Base-by-base conservation (phyloP, 2,797 vertebrate species). In the Sebastiscus albofasciatus region DNA sequence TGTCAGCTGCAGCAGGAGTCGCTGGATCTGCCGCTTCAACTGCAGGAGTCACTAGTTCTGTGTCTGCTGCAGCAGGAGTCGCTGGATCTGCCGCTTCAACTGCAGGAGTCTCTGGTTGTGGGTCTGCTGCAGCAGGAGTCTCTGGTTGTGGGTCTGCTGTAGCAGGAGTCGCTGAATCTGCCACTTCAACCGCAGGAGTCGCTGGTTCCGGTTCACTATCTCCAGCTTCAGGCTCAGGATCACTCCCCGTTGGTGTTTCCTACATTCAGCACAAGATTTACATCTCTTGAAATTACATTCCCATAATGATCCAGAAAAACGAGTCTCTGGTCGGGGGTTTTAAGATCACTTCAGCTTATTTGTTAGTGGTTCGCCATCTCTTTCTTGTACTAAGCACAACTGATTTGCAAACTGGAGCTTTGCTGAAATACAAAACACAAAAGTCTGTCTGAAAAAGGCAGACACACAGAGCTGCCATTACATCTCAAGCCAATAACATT, bases 261-360 rank as follows among this genome's bases (percentile, higher is more conserved):
- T 91, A 86, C 27, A 69, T 78, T 68, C 2, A 54, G 27, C 4
- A 82, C 5, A 64, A 74, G 16, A 62, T 36, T 55, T 55, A 33
- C 0, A 73, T 61, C 8, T 55, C 18, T 27, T 76, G 1, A 49
- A 65, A 77, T 34, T 2, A 46, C 1, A 3, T 66, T 56, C 6
- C 24, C 3, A 46, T 65, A 46, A 42, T 66, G 39, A 39, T 54
- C n/a, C 3, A 24, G 27, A 55, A 26, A 68, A 55, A 42, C 2
- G 0, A 34, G 36, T 31, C 5, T 58, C 14, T 64, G 20, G 4
- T 18, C 20, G 6, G 4, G 2, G 18, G 34, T 27, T 34, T 75
- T 26, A 54, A 24, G 54, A 20, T 71, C n/a, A 65, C 33, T 34
- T 67, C 16, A 27, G 42, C 8, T 22, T 22, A 54, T 70, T 71